Evolutionary conservation across 2,888 invertebrate genomes (phyloP), one percentile per base, ranked within the genome.

Genomic region (Sarcophaga caerulescens): DNA sequence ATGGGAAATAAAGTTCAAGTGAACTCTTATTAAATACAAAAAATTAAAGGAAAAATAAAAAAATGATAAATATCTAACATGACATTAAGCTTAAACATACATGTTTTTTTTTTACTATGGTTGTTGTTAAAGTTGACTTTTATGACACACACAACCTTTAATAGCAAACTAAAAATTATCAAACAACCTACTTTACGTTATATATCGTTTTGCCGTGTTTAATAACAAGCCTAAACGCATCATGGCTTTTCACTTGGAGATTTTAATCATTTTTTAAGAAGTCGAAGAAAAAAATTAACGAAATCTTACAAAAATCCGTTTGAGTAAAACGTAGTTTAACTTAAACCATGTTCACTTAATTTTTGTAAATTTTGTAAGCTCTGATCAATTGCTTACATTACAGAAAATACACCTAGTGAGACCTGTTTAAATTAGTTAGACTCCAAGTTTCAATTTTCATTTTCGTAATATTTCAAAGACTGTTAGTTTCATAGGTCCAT

Each of bases 31-130:
- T 84, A 69, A 84, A 68, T 65, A n/a, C 14, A 23, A 45, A 45
- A 25, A 76, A 23, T 25, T 14, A 25, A 25, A 21, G 69, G 59
- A 77, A 71, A 59, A 57, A 59, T 2, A n/a, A 19, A 45, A 19
- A 73, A 69, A 66, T 65, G 4, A 45, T 82, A 52, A 66, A 52
- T 17, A 23, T 65, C n/a, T 62, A 82, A 85, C 69, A 75, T 85
- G 78, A 79, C 81, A 75, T 85, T 78, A 65, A 82, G 78, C 78
- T 85, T 59, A 25, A 65, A 69, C 74, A 69, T 25, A 68, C 21
- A 52, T 73, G 73, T 63, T 57, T 23, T 62, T 17, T 17, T 44
- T 65, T 70, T 59, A 59, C 14, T 23, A 19, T 11, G 21, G 14
- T 17, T 63, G 25, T 14, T 75, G 17, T 17, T 45, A 57, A 62